Base-by-base conservation (phyloP, 1,140 invertebrate genomes). In the Diploscapter pachys region DNA sequence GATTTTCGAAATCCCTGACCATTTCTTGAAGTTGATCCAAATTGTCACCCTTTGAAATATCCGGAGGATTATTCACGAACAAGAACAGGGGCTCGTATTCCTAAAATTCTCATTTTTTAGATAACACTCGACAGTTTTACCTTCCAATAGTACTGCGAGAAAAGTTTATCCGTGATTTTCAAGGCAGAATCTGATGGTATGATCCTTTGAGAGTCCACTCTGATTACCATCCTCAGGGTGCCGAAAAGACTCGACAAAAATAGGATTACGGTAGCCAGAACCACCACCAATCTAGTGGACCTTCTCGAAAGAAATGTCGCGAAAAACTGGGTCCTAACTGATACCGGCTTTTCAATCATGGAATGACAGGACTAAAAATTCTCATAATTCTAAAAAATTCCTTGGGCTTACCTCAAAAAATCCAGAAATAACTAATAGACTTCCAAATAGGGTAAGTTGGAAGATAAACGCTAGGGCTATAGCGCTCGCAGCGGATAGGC, bases 11-110 rank as follows among this genome's bases (percentile, higher is more conserved):
- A 53, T 85, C 82, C 51, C 78, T 59, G 51, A 84, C 78, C 75
- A 84, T 76, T 56, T 90, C 89, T 86, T 94, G 93, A 48, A 96
- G 89, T 73, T 66, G 51, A 71, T 63, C 50, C 81, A 79, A 9
- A 71, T 53, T 9, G 57, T 64, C 57, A 77, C 57, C 72, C 81
- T 76, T 77, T 4, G 68, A 31, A 49, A 84, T 72, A 57, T 83
- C 72, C 4, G 83, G 70, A 13, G 80, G 79, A 5, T 62, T 59
- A 62, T 84, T 83, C 0, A 84, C 77, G n/a, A 84, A 53, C 48
- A 84, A 79, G 4, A 80, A 80, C n/a, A 85, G 81, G 11, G 83
- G 76, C n/a, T 83, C 80, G 62, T 76, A 76, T 61, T 76, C 74
- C 72, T 71, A 49, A 71, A 71, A 2, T 71, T n/a, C 51, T 53